Base-by-base conservation (phyloP, 2,888 invertebrate species). In the Mechanitis mazaeus region DNA sequence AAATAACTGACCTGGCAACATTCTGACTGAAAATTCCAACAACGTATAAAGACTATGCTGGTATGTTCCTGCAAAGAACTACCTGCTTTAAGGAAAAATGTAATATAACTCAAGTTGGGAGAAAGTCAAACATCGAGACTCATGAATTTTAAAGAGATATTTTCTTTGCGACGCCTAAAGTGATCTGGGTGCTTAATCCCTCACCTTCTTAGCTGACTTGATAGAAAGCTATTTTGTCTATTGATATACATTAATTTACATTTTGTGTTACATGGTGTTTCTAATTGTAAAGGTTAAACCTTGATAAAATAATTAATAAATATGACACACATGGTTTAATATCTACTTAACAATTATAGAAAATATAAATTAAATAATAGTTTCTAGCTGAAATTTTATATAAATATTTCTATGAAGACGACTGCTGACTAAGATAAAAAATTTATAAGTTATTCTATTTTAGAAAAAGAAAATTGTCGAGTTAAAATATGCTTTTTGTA, bases 101-200 rank as follows among this genome's bases (percentile, higher is more conserved):
- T 82, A 83, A 85, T 85, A 83, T 83, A 80, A 80, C 79, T 84
- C 81, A 81, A 77, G 75, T 72, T 72, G 61, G 70, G 72, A 67
- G 75, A 75, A 73, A 75, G 77, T 78, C 78, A 75, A 83, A 83
- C 82, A 85, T 84, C 81, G 81, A 75, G 69, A 67, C 80, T 85
- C 85, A 85, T 85, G 85, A 85, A 85, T 85, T 84, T 86, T 84
- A 85, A 85, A 76, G 74, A 82, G 81, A 70, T 75, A 81, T 83
- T 85, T 83, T 82, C 84, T 83, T 84, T 80, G 75, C 74, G 73
- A 71, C 71, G 74, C 72, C 75, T 73, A 72, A 76, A 77, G 74
- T 77, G 72, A 76, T 75, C 72, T 71, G 54, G 71, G 72, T 71
- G 75, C 74, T 80, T 79, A 80, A 75, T 77, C 72, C 73, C 71